These are phyloP conservation scores for Mythimna impura DNA, from an alignment of 2,888 invertebrate genomes.

Conservation along the genomic window DNA sequence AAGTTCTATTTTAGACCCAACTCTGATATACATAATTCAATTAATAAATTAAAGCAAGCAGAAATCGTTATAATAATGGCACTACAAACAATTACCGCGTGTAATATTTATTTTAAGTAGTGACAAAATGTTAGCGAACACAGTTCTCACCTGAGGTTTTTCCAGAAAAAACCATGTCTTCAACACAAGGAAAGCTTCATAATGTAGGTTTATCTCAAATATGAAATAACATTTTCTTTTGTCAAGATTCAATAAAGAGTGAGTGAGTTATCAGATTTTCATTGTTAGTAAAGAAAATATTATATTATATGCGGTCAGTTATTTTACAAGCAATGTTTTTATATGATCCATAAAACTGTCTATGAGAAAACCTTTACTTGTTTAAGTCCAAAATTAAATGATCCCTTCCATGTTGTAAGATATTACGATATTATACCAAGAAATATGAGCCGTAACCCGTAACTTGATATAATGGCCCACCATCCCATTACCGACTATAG, in stretches of 20 bases:
- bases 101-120: neutral
- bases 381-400: constrained; percentile 51
- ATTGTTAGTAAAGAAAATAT: constrained; percentile 18
- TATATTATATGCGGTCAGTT: constrained; percentile 24
- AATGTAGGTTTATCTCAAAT: constrained; percentile 39
- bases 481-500: constrained; percentile 25
- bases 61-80: too few relatives aligned
- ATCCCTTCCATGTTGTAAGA: constrained; percentile 41
- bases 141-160: constrained; percentile 10
- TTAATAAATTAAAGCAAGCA: too few relatives aligned
- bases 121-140: neutral
- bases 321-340: constrained; percentile 37
- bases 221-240: constrained; percentile 37
- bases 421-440: constrained; percentile 46
- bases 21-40: too few relatives aligned
- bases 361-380: constrained; percentile 30
- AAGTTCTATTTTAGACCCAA: too few relatives aligned
- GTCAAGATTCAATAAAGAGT: constrained; percentile 35
- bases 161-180: neutral
- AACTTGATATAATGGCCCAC: constrained; percentile 19
- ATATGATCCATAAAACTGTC: constrained; percentile 45
- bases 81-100: neutral
- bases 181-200: constrained; percentile 11
- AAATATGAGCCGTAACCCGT: constrained; percentile 41
- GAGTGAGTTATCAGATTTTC: constrained; percentile 32